These are phyloP conservation scores for Aplysina aerophoba DNA, from an alignment of 37 sponge, comb jelly and placozoan species.

Conservation along the genomic window DNA sequence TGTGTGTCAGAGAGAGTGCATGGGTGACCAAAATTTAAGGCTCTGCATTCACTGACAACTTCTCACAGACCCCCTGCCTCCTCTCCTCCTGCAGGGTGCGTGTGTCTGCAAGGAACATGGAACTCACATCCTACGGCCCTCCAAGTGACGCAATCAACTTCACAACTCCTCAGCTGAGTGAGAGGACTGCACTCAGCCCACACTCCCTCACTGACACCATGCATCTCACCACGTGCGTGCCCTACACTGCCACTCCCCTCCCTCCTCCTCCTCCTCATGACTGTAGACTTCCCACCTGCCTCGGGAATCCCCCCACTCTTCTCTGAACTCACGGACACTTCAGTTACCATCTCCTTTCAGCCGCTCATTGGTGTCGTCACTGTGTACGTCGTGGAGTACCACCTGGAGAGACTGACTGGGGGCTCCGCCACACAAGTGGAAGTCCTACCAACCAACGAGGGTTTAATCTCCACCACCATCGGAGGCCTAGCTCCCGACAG, in stretches of 20 bases:
- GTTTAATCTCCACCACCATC: neutral
- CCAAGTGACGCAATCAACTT: neutral
- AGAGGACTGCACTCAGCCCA: neutral
- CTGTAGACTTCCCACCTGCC: constrained; percentile 1
- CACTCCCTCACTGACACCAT: too few relatives aligned
- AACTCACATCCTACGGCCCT: neutral
- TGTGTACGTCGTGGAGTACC: neutral
- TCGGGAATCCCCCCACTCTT: neutral
- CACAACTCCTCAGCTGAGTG: constrained; percentile 4
- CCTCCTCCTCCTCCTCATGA: neutral
- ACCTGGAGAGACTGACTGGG: neutral
- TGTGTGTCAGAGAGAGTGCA: neutral
- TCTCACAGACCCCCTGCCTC: too few relatives aligned
- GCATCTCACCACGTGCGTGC: too few relatives aligned
- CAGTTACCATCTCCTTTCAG: neutral
- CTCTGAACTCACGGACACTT: constrained; percentile 14
- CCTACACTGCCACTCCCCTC: neutral
- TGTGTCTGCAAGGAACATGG: constrained; percentile 7
- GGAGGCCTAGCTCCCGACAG: neutral
- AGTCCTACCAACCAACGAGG: neutral
- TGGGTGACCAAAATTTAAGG: too few relatives aligned
- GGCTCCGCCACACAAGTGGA: neutral
- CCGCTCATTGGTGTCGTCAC: neutral
- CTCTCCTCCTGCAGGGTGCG: neutral
- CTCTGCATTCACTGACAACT: too few relatives aligned